Evolutionary conservation across 2,797 vertebrate genomes (phyloP), one percentile per base, ranked within the genome.

Genomic region (Sebastes matsubarae): DNA sequence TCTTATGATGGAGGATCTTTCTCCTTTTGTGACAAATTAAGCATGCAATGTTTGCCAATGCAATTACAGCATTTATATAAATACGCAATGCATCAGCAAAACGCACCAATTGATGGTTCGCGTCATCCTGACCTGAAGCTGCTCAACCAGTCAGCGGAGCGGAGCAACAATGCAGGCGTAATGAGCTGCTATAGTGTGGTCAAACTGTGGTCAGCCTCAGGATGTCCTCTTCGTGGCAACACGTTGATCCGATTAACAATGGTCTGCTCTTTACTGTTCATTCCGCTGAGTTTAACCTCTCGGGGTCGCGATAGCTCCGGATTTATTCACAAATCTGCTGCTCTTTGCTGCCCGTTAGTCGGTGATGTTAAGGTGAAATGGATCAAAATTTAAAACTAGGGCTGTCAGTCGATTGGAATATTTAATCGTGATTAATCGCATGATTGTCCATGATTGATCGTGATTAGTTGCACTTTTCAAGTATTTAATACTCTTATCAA

Each of bases 221-320:
- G 82, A 88, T 78, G 72, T 82, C 86, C 67, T 81, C 79, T 58
- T 88, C 79, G 79, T 83, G 73, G 81, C 82, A 90, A 92, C 84
- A 81, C 81, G 81, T 75, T 84, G 79, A 92, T 84, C 82, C 78
- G 64, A 87, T 90, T 83, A 89, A 84, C 89, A 85, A 89, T 82
- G 63, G 60, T 50, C 59, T 55, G 30, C 10, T 75, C 52, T 57
- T 77, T 52, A n/a, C 32, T 75, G 50, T 59, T 81, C 46, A 70
- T 70, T 61, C 72, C 32, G 27, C 6, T 24, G 57, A 57, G 30
- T 75, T 87, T 76, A 46, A 75, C 57, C 66, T 81, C 58, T 57
- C 11, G 11, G 67, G 34, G 38, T 69, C n/a, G 3, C 32, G 42
- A 73, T 29, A 61, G 30, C 55, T 50, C 30, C 38, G 46, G 38